These are phyloP conservation scores for Varanus salvator DNA, from an alignment of 2,113 vertebrate species.

Conservation along the genomic window DNA sequence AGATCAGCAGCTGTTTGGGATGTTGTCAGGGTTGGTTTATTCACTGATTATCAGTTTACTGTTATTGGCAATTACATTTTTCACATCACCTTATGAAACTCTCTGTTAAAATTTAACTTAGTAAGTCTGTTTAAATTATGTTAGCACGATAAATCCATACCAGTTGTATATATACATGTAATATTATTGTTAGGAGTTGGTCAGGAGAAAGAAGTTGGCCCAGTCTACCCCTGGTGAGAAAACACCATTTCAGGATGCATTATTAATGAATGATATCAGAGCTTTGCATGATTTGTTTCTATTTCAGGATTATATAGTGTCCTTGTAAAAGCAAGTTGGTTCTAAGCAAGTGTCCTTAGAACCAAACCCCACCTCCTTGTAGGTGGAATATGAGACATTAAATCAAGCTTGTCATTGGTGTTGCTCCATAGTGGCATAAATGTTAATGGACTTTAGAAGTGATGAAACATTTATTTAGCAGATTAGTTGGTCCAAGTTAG, in stretches of 20 bases:
- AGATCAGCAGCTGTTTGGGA: slow-evolving; percentile 56
- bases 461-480: slow-evolving; percentile 27
- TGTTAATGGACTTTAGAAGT: slow-evolving; percentile 11
- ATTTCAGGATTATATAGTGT: background rate
- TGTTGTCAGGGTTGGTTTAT: slow-evolving; percentile 44
- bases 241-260: background rate
- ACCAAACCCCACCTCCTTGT: too few relatives aligned
- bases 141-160: slow-evolving; percentile 60
- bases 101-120: slow-evolving; percentile 56
- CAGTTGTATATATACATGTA: slow-evolving; percentile 37
- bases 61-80: slow-evolving; percentile 40
- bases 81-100: slow-evolving; percentile 44
- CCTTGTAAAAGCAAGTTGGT: slow-evolving; percentile 5
- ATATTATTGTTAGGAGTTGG: slow-evolving; percentile 30
- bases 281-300: slow-evolving; percentile 17
- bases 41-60: slow-evolving; percentile 58
- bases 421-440: background rate
- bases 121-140: slow-evolving; percentile 60
- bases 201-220: slow-evolving; percentile 19
- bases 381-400: background rate
- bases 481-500: slow-evolving; percentile 7
- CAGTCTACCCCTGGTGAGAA: slow-evolving; percentile 31
- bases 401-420: slow-evolving; percentile 1
- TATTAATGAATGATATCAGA: slow-evolving; percentile 32
- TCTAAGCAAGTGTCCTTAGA: too few relatives aligned